phyloP scores from a whole-genome alignment of 1,140 invertebrate genomes.

The Drosophila mojavensis region DNA sequence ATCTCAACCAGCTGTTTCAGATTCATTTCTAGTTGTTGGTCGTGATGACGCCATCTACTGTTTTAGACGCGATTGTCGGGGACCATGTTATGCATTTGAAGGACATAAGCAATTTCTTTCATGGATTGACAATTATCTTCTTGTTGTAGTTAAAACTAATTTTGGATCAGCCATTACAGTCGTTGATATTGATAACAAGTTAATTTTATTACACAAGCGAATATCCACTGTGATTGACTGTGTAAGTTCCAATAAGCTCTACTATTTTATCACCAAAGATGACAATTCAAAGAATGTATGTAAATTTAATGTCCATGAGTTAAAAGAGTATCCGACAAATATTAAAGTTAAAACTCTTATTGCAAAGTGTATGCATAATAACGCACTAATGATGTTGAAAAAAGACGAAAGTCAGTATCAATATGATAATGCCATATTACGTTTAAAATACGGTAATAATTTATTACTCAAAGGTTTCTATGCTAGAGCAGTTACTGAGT shows the following conservation, averaged over 20 bases:
- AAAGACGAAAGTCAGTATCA: conserved; percentile 7
- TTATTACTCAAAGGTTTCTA: conserved; percentile 45
- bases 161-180: conserved; percentile 29
- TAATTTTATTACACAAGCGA: conserved; percentile 57
- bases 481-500: conserved; percentile 48
- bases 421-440: conserved; percentile 30
- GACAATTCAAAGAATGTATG: background rate
- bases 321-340: conserved; percentile 40
- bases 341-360: conserved; percentile 39
- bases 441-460: conserved; percentile 61
- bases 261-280: conserved; percentile 43
- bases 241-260: conserved; percentile 11
- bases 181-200: conserved; percentile 60
- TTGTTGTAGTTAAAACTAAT: conserved; percentile 38
- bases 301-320: conserved; percentile 15
- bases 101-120: conserved; percentile 50
- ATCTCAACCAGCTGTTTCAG: conserved; percentile 17
- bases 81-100: conserved; percentile 64
- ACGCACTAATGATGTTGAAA: conserved; percentile 50
- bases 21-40: conserved; percentile 56
- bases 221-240: conserved; percentile 45
- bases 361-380: conserved; percentile 53
- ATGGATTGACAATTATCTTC: conserved; percentile 51
- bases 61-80: conserved; percentile 59
- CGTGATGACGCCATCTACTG: conserved; percentile 66